Percentiles rank a stretch among this genome's conserved stretches.
Evolutionary conservation across 2,888 invertebrate species (phyloP).

Genomic region (Coenonympha arcania): DNA sequence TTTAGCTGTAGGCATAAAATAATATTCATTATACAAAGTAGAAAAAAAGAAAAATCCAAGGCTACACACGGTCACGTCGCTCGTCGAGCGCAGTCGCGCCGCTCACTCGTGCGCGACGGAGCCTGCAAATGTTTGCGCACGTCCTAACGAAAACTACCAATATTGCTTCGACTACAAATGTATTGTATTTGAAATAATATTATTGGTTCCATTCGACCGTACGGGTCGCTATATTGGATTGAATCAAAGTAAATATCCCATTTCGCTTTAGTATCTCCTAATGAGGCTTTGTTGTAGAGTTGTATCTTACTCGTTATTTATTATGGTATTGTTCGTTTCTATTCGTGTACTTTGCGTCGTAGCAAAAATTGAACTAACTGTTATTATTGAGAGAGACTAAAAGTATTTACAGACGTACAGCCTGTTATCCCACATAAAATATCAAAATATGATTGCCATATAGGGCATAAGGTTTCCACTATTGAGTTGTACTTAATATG

Average conservation of each 20-base stretch:
- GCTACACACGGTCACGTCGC: constrained; percentile 42
- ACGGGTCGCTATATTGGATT: constrained; percentile 3
- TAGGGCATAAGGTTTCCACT: too few relatives aligned
- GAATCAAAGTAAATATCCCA: constrained; percentile 5
- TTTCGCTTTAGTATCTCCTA: too few relatives aligned
- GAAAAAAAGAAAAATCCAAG: neutral
- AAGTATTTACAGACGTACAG: too few relatives aligned
- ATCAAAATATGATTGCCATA: too few relatives aligned
- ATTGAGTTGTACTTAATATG: too few relatives aligned
- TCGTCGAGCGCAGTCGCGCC: constrained; percentile 31
- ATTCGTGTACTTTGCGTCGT: too few relatives aligned
- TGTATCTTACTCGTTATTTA: too few relatives aligned
- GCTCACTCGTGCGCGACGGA: constrained; percentile 40
- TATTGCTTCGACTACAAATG: constrained; percentile 24
- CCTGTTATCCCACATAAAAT: too few relatives aligned
- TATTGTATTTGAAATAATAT: constrained; percentile 12
- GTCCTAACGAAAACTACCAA: constrained; percentile 26
- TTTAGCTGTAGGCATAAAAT: neutral
- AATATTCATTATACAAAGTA: neutral
- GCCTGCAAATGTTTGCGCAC: constrained; percentile 33
- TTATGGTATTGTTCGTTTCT: too few relatives aligned
- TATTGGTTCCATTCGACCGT: constrained; percentile 5
- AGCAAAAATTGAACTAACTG: too few relatives aligned
- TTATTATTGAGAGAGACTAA: too few relatives aligned
- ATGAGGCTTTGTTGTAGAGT: too few relatives aligned